Conservation (phyloP, 2,888 invertebrate genomes). For the Drosophila paracracens region DNA sequence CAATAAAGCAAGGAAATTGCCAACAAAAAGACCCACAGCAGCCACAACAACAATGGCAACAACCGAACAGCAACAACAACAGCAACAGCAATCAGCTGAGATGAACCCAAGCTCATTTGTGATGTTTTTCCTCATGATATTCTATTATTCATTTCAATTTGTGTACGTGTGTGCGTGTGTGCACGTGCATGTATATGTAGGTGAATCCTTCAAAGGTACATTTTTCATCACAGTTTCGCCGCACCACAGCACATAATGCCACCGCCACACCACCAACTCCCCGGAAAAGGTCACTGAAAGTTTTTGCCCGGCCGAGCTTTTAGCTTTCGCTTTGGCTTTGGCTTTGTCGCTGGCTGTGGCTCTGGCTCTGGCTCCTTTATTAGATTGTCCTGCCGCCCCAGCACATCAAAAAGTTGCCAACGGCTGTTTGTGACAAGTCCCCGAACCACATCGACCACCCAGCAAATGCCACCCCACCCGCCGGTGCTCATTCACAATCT, state of each 20-base stretch:
- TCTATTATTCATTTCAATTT: conserved; percentile 79
- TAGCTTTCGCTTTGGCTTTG: background rate
- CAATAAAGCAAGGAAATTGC: conserved; percentile 64
- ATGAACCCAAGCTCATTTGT: conserved; percentile 66
- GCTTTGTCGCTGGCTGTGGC: background rate
- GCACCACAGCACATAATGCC: background rate
- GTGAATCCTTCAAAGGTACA: conserved; percentile 70
- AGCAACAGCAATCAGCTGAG: conserved; percentile 21
- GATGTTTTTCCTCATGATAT: conserved; percentile 71
- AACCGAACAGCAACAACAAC: conserved; percentile 34
- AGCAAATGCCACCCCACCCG: background rate
- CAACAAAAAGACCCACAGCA: conserved; percentile 54
- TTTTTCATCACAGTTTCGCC: conserved; percentile 61
- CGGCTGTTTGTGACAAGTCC: conserved; percentile 72
- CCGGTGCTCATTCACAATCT: conserved; percentile 10
- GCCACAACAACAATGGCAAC: conserved; percentile 9
- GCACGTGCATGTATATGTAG: conserved; percentile 1
- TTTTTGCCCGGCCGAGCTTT: conserved; percentile 47
- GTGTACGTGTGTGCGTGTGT: conserved; percentile 18
- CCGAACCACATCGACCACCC: background rate
- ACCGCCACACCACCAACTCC: background rate
- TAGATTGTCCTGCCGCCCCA: conserved; percentile 67
- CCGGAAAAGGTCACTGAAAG: conserved; percentile 68
- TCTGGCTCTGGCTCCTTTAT: conserved; percentile 60
- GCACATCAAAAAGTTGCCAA: conserved; percentile 74